Evolutionary conservation across 2,888 invertebrate genomes (phyloP), one percentile per base, ranked within the genome.

Genomic region (Cetonia aurata): DNA sequence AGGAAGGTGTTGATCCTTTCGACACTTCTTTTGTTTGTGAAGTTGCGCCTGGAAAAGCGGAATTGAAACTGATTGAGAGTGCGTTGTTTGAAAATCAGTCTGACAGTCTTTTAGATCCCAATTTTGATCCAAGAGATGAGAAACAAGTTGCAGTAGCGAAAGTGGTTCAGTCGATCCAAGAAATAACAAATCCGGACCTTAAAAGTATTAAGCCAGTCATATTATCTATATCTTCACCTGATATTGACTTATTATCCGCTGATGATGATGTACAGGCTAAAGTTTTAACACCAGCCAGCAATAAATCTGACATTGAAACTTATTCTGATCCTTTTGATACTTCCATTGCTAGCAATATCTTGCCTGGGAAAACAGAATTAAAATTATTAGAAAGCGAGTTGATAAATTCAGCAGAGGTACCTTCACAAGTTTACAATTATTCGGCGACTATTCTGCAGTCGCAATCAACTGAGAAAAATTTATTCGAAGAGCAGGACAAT

Each of bases 271-370:
- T 92, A 59, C 87, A 89, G 76, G 88, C 87, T 0, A 93, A 93
- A 83, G 92, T 93, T 60, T 80, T 94, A 55, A 93, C 93, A 0
- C 89, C 90, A 0, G 86, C 86, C 3, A 85, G 88, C 67, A 80
- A 70, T 41, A 52, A 67, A 37, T 37, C 56, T 10, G 83, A 41
- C 79, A 84, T 60, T 62, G 76, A 77, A 15, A 85, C 86, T 70
- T 87, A 91, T 76, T 83, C 85, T 8, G 95, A 95, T 86, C 96
- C 96, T 0, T 96, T 96, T 81, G 96, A 96, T 80, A 96, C 96
- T 0, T 93, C 95, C 0, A 93, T 93, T 77, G 94, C 94, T 0
- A 87, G 86, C 70, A 91, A 93, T 79, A 89, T 94, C 67, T 86
- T 89, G 62, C 94, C 94, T 0, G 93, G 94, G 3, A 92, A 90